Evolutionary conservation across 1,140 invertebrate genomes (phyloP).

Genomic region (Nixonia krombeini): DNA sequence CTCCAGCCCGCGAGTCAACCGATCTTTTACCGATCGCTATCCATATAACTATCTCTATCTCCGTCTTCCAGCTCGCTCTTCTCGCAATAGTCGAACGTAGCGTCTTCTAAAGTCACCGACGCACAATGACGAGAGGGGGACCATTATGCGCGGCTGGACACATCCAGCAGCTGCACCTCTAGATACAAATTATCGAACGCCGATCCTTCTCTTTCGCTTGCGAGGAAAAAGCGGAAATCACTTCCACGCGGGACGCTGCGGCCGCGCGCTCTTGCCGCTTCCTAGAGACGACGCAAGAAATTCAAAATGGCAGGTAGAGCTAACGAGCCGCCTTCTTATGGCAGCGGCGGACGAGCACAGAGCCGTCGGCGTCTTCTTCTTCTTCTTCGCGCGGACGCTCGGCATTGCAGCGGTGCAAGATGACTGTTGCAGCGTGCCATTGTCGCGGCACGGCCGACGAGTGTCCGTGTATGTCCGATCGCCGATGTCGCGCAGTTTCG

Average conservation of each 20-base stretch:
- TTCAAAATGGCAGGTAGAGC: slow-evolving; percentile 54
- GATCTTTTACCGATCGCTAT: too few species aligned
- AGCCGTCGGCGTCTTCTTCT: slow-evolving; percentile 13
- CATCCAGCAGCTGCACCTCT: slow-evolving; percentile 30
- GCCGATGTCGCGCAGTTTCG: slow-evolving; percentile 21
- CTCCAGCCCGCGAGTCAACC: too few species aligned
- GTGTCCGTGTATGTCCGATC: slow-evolving; percentile 34
- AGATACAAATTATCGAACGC: slow-evolving; percentile 58
- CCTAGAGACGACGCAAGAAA: slow-evolving; percentile 39
- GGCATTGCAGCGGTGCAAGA: slow-evolving; percentile 16
- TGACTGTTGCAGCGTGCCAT: too few species aligned
- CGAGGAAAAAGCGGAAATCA: slow-evolving; percentile 59
- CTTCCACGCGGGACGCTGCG: slow-evolving; percentile 23
- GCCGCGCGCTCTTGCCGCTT: too few species aligned
- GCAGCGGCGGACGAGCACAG: slow-evolving; percentile 24
- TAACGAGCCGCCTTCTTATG: slow-evolving; percentile 54
- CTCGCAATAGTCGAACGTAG: slow-evolving; percentile 34
- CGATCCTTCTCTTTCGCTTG: slow-evolving; percentile 16
- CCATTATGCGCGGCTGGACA: slow-evolving; percentile 25
- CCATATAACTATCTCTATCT: too few species aligned
- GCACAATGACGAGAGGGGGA: slow-evolving; percentile 28
- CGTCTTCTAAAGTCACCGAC: slow-evolving; percentile 43
- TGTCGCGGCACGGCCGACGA: slow-evolving; percentile 33
- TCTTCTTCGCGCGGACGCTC: slow-evolving; percentile 17
- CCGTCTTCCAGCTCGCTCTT: neutral